Evolutionary conservation across 2,888 invertebrate genomes (phyloP).

Genomic region (Tholera decimalis): DNA sequence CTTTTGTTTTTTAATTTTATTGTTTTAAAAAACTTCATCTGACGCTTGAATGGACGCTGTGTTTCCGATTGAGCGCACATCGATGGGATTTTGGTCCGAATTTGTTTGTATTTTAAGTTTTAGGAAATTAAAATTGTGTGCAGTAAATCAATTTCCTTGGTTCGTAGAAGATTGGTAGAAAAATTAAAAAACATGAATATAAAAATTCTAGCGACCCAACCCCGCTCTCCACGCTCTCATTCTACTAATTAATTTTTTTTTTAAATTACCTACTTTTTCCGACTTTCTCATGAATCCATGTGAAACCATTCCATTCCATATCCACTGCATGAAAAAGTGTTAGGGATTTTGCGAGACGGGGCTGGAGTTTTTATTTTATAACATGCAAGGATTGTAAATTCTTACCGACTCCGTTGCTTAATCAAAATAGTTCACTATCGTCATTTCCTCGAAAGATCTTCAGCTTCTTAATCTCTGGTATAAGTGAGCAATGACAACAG

Average conservation of each 20-base stretch:
- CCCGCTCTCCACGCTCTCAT: too few relatives aligned
- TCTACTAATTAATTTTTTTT: too few relatives aligned
- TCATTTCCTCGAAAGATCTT: neutral
- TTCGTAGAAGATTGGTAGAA: neutral
- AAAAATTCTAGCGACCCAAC: too few relatives aligned
- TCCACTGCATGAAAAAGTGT: too few relatives aligned
- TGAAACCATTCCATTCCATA: too few relatives aligned
- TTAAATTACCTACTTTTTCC: too few relatives aligned
- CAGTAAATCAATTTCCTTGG: slow-evolving; percentile 40
- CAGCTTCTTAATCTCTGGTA: neutral
- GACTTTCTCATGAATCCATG: too few relatives aligned
- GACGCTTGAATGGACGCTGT: slow-evolving; percentile 65
- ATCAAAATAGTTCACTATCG: neutral
- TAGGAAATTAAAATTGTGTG: slow-evolving; percentile 26
- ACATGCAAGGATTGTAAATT: too few relatives aligned
- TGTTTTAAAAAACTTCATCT: slow-evolving; percentile 62
- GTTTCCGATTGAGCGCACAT: slow-evolving; percentile 61
- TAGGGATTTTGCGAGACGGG: too few relatives aligned
- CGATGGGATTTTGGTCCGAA: slow-evolving; percentile 49
- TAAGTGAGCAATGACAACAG: slow-evolving; percentile 54
- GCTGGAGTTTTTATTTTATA: too few relatives aligned
- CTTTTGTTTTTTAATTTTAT: slow-evolving; percentile 63
- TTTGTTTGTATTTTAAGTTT: slow-evolving; percentile 40
- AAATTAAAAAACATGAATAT: too few relatives aligned
- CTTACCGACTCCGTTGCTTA: too few relatives aligned